phyloP scores from a whole-genome alignment of 2,113 vertebrate species.

The Myanophis thanlyinensis region DNA sequence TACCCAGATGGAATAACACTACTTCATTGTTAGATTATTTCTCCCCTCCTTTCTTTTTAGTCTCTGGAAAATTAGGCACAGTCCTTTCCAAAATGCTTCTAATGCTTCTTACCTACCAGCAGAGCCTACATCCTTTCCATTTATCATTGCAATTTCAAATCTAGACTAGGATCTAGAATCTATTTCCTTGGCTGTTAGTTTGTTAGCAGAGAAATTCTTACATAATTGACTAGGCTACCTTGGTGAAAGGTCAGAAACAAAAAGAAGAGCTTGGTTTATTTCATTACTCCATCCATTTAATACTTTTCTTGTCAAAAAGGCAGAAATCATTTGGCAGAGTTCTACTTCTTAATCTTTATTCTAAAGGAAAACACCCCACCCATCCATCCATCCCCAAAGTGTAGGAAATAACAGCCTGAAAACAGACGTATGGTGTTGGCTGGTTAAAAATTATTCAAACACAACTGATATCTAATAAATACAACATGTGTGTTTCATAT shows the following conservation, averaged over 20 bases:
- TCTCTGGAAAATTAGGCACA: neutral
- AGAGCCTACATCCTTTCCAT: neutral
- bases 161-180: neutral
- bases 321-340: neutral
- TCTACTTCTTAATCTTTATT: neutral
- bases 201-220: neutral
- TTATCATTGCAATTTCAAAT: neutral
- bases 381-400: neutral
- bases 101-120: neutral
- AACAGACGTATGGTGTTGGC: neutral
- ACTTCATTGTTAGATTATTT: neutral
- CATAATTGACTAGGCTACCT: neutral
- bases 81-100: neutral
- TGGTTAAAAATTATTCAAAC: slow-evolving; percentile 2
- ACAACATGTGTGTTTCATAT: neutral
- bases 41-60: neutral
- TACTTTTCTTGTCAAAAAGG: neutral
- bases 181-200: neutral
- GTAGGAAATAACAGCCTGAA: neutral
- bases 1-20: neutral
- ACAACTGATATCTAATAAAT: neutral
- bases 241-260: neutral
- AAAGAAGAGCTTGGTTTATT: neutral
- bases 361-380: neutral
- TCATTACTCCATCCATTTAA: neutral